Evolutionary conservation across 2,888 invertebrate species (phyloP), one percentile per base, ranked within the genome.

Genomic region (Caenorhabditis sp.): DNA sequence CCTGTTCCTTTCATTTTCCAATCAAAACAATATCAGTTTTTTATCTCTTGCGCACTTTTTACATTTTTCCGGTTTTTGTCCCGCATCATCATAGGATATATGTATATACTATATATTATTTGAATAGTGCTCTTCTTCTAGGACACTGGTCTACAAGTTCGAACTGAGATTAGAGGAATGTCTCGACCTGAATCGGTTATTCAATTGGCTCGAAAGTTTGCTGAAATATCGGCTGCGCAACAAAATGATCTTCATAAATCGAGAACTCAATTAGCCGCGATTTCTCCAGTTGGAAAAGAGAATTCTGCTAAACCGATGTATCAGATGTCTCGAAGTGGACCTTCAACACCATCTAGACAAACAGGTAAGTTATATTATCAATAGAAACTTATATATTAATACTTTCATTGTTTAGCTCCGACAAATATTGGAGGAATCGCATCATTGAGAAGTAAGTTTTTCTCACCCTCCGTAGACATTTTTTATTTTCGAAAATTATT

Each of bases 161-260:
- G 66, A 52, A 78, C 73, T 69, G 77, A 77, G 43, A 67, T 77
- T 36, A 70, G 78, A 52, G 75, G 76, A 61, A 69, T 75, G 66
- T 54, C 70, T 25, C 72, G 74, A n/a, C 76, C 75, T n/a, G 82
- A 80, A 31, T 79, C 73, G 0, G 82, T 82, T 14, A 62, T 82
- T 57, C 63, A 74, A 38, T 58, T 82, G 59, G 80, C 79, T 1
- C 61, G 80, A 14, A 74, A 76, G 50, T 82, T 80, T 57, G 74
- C 73, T 7, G 76, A 78, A 50, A 73, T 75, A 3, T 69, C 65
- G 0, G 81, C 81, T 0, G 67, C 71, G 1, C 79, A 81, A 69
- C 66, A 78, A 36, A 78, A 76, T 21, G 78, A 78, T 38, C 54
- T 78, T 8, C 78, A 76, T 49, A 77, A 77, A 63, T 79, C 79